A percentile compares a stretch with the other conserved stretches of the same genome.
Conservation (phyloP, 2,113 vertebrate genomes). For the Natator depressus region DNA sequence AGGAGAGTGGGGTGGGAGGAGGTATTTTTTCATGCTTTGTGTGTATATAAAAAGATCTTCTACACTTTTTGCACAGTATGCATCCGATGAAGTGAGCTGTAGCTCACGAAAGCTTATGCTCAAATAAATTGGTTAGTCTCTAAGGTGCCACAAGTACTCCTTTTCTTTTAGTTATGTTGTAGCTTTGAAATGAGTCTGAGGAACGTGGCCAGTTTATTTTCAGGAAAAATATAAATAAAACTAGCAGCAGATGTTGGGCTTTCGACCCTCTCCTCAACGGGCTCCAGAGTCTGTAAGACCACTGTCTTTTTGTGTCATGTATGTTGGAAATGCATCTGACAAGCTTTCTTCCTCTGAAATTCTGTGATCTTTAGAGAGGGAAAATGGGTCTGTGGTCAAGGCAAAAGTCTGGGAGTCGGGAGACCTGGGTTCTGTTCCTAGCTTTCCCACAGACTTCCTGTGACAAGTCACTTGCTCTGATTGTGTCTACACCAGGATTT, state of each 20-base stretch:
- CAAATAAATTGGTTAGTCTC: no score
- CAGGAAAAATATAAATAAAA: neutral
- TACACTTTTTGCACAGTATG: no score
- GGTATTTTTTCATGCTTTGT: no score
- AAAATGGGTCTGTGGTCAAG: neutral
- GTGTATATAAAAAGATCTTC: no score
- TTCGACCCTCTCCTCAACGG: neutral
- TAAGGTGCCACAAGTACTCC: no score
- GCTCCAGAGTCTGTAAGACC: neutral
- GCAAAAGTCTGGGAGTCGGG: neutral
- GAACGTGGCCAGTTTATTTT: neutral
- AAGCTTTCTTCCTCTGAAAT: neutral
- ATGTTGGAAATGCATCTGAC: neutral
- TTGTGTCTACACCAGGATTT: neutral
- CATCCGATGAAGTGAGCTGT: no score
- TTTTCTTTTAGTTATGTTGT: neutral
- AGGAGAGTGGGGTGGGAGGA: no score
- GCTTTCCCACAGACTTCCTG: neutral
- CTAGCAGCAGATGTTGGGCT: neutral
- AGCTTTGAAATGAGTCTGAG: neutral
- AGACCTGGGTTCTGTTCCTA: neutral
- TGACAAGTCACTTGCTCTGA: neutral
- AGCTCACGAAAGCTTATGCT: no score
- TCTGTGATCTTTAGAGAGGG: fast-evolving
- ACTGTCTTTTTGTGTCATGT: neutral